These are phyloP conservation scores for Myiotriccus ornatus DNA, from an alignment of 2,797 vertebrate species.

Conservation along the genomic window DNA sequence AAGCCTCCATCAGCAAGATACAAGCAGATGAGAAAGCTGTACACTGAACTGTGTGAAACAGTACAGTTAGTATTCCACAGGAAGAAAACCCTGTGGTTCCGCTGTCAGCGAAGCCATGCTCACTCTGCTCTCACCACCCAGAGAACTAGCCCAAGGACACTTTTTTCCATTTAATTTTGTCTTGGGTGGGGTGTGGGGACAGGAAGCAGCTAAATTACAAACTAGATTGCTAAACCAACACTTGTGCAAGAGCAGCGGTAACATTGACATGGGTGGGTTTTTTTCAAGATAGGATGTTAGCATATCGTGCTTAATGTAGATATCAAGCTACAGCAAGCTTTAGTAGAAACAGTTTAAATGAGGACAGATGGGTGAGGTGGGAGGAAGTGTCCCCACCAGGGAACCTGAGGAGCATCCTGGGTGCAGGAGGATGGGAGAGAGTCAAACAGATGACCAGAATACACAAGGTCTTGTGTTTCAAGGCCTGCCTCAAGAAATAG, in stretches of 20 bases:
- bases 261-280: accelerated
- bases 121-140: neutral
- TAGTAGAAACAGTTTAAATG: neutral
- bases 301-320: neutral
- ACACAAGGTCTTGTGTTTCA: neutral
- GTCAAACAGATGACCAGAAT: neutral
- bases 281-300: neutral
- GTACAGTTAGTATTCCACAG: accelerated
- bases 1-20: neutral
- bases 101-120: accelerated
- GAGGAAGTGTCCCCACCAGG: neutral
- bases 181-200: neutral
- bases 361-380: neutral
- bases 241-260: constrained; percentile 2
- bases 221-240: neutral
- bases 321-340: neutral
- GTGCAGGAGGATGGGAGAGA: neutral
- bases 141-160: neutral
- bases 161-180: neutral
- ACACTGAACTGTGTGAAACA: neutral
- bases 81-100: neutral
- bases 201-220: neutral
- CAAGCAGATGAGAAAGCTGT: neutral
- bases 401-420: neutral
- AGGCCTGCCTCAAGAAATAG: neutral